A percentile compares a stretch with the other conserved stretches of the same genome.
phyloP scores from a whole-genome alignment of 2,888 invertebrate genomes.

The Cistogaster globosa region DNA sequence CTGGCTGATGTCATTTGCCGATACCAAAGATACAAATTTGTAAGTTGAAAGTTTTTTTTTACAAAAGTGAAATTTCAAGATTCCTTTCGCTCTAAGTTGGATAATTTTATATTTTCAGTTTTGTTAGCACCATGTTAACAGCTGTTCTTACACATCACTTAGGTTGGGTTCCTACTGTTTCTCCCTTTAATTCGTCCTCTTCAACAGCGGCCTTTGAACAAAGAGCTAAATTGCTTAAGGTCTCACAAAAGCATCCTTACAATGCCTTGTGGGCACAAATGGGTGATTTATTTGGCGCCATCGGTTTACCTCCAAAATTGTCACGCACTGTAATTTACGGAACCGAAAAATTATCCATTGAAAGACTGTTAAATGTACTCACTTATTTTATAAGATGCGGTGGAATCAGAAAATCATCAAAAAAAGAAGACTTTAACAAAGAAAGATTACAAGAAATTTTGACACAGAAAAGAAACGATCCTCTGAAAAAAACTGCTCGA shows the following conservation, averaged over 20 bases:
- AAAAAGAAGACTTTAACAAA: slow-evolving; percentile 82
- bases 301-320: slow-evolving; percentile 90
- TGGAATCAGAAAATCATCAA: slow-evolving; percentile 85
- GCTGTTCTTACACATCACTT: slow-evolving; percentile 95
- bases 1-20: slow-evolving; percentile 87
- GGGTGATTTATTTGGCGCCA: slow-evolving; percentile 92
- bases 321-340: slow-evolving; percentile 92
- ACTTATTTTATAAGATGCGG: slow-evolving; percentile 95
- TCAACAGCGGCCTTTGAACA: slow-evolving; percentile 80
- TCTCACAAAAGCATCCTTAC: slow-evolving; percentile 88
- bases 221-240: slow-evolving; percentile 84
- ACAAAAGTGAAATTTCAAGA: not conserved
- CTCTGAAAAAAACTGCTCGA: slow-evolving; percentile 74
- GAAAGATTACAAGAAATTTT: slow-evolving; percentile 78
- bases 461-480: slow-evolving; percentile 73
- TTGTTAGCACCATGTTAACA: slow-evolving; percentile 94
- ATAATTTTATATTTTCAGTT: slow-evolving; percentile 86
- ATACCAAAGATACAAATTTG: slow-evolving; percentile 95
- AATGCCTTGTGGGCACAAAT: slow-evolving; percentile 96
- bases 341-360: slow-evolving; percentile 86
- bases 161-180: slow-evolving; percentile 94
- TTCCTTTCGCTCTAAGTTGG: not conserved
- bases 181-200: slow-evolving; percentile 80
- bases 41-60: slow-evolving; percentile 84
- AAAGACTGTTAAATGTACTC: slow-evolving; percentile 89